A percentile compares a stretch with the other conserved stretches of the same genome.
phyloP scores from a whole-genome alignment of 1,140 invertebrate species.

The Drosophila kohkoa region DNA sequence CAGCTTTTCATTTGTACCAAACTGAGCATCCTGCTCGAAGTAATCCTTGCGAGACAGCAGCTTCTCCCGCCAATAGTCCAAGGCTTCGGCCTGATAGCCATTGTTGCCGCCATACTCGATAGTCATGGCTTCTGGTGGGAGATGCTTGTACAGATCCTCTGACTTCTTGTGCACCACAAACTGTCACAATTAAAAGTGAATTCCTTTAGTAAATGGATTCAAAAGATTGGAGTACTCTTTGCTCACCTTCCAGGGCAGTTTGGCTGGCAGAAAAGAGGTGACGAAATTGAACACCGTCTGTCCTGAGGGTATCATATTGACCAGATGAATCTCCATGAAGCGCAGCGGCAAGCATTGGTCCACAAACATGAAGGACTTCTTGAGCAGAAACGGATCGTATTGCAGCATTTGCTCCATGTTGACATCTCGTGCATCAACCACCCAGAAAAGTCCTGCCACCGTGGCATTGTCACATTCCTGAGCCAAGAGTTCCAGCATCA shows the following conservation, averaged over 20 bases:
- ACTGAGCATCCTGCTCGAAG: constrained; percentile 86
- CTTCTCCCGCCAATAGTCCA: constrained; percentile 86
- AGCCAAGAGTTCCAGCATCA: constrained; percentile 70
- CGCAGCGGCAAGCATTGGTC: constrained; percentile 70
- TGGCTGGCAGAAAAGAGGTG: constrained; percentile 85
- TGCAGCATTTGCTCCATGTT: constrained; percentile 77
- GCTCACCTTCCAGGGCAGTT: constrained; percentile 85
- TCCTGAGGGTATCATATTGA: constrained; percentile 84
- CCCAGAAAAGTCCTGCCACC: constrained; percentile 56
- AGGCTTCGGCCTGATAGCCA: constrained; percentile 84
- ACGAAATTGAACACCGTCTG: constrained; percentile 85
- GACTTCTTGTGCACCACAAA: constrained; percentile 85
- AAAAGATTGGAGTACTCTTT: neutral
- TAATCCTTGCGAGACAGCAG: constrained; percentile 84
- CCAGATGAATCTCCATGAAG: constrained; percentile 70
- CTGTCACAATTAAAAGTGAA: constrained; percentile 43
- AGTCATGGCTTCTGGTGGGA: constrained; percentile 86
- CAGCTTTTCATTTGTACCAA: constrained; percentile 86
- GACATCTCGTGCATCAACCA: constrained; percentile 69
- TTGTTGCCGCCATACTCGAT: constrained; percentile 87
- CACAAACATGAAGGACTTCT: constrained; percentile 63
- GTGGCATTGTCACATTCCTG: constrained; percentile 71
- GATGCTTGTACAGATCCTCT: constrained; percentile 85
- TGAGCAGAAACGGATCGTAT: constrained; percentile 69
- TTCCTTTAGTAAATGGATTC: neutral